A percentile compares a stretch with the other conserved stretches of the same genome.
These are phyloP conservation scores for Drosophila ogumai DNA, from an alignment of 1,140 invertebrate genomes.

Conservation along the genomic window DNA sequence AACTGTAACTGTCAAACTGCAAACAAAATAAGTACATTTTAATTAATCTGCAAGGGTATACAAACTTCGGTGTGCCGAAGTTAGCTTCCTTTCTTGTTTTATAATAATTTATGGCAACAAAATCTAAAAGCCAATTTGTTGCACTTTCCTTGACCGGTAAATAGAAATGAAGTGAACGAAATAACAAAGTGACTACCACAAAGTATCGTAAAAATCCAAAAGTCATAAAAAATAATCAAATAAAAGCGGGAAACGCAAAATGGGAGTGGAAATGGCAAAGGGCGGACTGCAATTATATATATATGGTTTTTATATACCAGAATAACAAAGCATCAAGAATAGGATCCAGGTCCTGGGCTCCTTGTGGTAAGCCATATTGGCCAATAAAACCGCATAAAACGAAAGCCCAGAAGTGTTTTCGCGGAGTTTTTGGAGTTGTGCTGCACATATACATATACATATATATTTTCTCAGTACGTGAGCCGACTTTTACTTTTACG, in stretches of 20 bases:
- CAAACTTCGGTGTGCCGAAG: no score
- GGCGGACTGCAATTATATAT: conserved; percentile 43
- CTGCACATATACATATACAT: not conserved
- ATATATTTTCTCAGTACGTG: conserved; percentile 37
- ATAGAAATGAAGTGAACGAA: conserved; percentile 39
- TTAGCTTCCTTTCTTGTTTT: no score
- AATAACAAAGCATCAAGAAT: conserved; percentile 23
- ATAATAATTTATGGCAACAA: not conserved
- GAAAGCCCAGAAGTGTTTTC: conserved; percentile 51
- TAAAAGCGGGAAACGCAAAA: conserved; percentile 19
- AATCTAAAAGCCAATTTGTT: conserved; percentile 7
- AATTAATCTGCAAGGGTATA: no score
- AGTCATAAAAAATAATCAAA: conserved; percentile 76
- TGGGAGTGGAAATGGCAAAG: not conserved
- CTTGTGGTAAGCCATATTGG: conserved; percentile 64
- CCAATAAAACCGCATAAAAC: conserved; percentile 63
- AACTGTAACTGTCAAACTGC: no score
- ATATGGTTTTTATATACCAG: conserved; percentile 22
- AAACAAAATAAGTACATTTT: no score
- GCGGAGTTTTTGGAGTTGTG: conserved; percentile 17
- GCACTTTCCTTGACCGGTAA: not conserved
- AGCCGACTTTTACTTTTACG: conserved; percentile 71
- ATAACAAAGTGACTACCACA: conserved; percentile 41
- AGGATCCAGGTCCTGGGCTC: not conserved
- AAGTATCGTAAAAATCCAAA: conserved; percentile 64